Conservation (phyloP, 2,888 invertebrate species). For the Hydraecia micacea region DNA sequence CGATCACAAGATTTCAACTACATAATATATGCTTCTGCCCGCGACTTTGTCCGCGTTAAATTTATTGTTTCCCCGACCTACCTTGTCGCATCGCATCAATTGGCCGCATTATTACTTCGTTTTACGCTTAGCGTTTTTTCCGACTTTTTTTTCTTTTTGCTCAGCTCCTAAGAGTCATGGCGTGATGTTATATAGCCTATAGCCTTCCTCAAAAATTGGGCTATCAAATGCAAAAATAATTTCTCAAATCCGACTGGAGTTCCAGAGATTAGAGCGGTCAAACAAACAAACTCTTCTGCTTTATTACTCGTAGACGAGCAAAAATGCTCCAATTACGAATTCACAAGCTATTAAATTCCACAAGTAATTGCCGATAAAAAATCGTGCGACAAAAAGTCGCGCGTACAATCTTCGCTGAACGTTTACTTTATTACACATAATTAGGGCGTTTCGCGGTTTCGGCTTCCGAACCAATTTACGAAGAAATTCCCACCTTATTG, state of each 20-base stretch:
- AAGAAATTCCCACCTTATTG: slow-evolving; percentile 43
- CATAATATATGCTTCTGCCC: no score
- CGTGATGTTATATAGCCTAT: not conserved
- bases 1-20: not conserved
- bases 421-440: slow-evolving; percentile 75
- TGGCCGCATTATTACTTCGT: not conserved
- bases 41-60: no score
- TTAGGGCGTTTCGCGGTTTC: slow-evolving; percentile 67
- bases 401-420: slow-evolving; percentile 24
- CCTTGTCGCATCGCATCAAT: not conserved
- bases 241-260: not conserved
- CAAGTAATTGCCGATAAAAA: slow-evolving; percentile 15
- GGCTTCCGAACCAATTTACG: slow-evolving; percentile 17
- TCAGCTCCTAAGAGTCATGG: not conserved
- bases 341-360: not conserved
- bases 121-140: not conserved
- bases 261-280: not conserved
- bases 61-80: no score
- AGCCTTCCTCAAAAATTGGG: not conserved
- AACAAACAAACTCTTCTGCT: not conserved
- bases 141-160: not conserved
- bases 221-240: not conserved
- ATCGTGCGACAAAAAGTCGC: slow-evolving; percentile 30
- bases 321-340: not conserved
- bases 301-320: not conserved